phyloP scores from a whole-genome alignment of 2,888 invertebrate species.

The Eustalomyia histrio region DNA sequence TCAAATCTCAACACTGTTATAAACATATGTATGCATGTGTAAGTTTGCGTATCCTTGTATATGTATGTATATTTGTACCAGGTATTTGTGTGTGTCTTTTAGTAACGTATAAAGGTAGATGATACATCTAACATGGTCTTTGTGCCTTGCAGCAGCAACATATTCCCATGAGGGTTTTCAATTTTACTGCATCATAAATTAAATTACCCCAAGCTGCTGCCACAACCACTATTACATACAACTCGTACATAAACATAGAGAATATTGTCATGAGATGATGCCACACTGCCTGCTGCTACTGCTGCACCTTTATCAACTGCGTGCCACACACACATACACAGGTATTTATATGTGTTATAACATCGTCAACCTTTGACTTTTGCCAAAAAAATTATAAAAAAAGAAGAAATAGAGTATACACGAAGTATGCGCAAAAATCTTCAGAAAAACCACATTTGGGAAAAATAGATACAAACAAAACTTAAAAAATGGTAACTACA shows the following conservation, averaged over 20 bases:
- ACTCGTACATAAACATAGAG: conserved; percentile 25
- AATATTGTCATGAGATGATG: conserved; percentile 64
- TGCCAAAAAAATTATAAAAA: conserved; percentile 48
- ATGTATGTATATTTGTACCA: too few species aligned
- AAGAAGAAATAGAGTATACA: conserved; percentile 52
- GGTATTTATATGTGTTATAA: conserved; percentile 30
- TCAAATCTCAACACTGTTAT: too few species aligned
- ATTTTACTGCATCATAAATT: conserved; percentile 71
- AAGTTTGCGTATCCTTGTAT: background rate
- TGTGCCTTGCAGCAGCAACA: conserved; percentile 60
- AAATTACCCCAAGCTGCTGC: conserved; percentile 68
- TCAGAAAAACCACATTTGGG: conserved; percentile 49
- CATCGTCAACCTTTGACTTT: conserved; percentile 63
- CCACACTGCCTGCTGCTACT: conserved; percentile 28
- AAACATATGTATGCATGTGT: conserved; percentile 1
- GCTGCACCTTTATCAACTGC: conserved; percentile 64
- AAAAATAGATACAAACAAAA: conserved; percentile 47
- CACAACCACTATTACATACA: conserved; percentile 31
- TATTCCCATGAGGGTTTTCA: conserved; percentile 68
- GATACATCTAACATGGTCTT: conserved; percentile 50
- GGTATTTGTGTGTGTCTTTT: conserved; percentile 26
- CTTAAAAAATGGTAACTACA: conserved; percentile 7
- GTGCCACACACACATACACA: conserved; percentile 39
- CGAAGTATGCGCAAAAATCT: conserved; percentile 66
- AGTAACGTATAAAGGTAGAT: conserved; percentile 29